Percentiles rank a stretch among this genome's conserved stretches.
Evolutionary conservation across 2,113 vertebrate species (phyloP).

Genomic region (Laticauda laticaudata): DNA sequence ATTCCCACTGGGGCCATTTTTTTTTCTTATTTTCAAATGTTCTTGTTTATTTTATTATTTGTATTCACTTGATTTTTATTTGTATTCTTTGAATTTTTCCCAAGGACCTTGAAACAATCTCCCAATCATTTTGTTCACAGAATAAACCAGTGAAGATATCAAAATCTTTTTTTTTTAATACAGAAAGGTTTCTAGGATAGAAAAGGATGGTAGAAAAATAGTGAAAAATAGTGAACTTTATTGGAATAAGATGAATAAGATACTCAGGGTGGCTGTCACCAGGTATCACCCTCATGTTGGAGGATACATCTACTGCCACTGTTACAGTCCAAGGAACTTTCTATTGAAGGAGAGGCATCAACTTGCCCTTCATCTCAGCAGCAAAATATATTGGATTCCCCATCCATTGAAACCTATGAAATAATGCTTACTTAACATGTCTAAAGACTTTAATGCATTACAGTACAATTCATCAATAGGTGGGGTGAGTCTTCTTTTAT

Average conservation of each 20-base stretch:
- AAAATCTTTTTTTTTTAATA: neutral
- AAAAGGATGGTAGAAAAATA: neutral
- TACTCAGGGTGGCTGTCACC: neutral
- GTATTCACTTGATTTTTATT: neutral
- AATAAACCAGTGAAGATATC: neutral
- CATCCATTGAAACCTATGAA: neutral
- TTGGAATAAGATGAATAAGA: neutral
- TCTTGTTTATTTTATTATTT: neutral
- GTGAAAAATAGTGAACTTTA: neutral
- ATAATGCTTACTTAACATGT: neutral
- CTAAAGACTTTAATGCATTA: conserved; percentile 23
- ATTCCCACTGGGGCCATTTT: neutral
- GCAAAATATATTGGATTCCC: neutral
- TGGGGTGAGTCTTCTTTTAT: conserved; percentile 25
- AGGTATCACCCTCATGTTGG: neutral
- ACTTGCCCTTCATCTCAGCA: neutral
- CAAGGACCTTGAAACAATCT: neutral
- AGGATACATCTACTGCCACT: neutral
- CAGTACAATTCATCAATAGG: conserved; percentile 29
- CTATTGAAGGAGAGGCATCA: neutral
- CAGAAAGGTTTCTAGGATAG: neutral
- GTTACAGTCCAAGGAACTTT: neutral
- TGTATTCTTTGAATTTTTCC: neutral
- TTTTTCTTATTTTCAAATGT: neutral
- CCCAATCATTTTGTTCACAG: neutral